Conservation (phyloP, 1,140 invertebrate species). For the Triops cancriformis region DNA sequence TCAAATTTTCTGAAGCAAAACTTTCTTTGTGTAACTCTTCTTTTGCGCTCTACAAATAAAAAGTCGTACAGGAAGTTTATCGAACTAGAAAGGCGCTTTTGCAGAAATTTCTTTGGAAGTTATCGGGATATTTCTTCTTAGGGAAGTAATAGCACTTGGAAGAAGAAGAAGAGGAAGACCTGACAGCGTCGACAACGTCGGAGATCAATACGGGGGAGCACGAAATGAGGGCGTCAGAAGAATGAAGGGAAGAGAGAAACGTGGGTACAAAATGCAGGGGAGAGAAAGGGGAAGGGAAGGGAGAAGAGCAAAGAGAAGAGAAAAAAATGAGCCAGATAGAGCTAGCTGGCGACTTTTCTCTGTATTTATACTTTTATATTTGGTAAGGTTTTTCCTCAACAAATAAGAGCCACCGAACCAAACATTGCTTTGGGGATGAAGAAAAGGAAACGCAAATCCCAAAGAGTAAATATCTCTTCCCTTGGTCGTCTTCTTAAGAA, state of each 20-base stretch:
- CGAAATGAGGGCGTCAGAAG: constrained; percentile 14
- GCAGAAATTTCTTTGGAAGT: not conserved
- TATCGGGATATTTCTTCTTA: not conserved
- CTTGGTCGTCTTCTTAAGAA: not conserved
- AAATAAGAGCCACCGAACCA: not conserved
- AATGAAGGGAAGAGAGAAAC: constrained; percentile 14
- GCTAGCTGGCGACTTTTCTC: not conserved
- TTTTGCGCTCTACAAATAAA: too few relatives aligned
- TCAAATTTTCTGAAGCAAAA: too few relatives aligned
- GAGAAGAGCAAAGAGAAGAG: not conserved
- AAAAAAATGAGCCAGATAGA: not conserved
- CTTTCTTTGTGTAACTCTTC: too few relatives aligned
- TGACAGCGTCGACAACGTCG: not conserved
- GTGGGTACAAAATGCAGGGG: constrained; percentile 2
- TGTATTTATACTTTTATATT: not conserved
- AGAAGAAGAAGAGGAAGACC: not conserved
- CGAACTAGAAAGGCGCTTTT: not conserved
- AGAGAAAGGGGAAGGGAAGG: not conserved
- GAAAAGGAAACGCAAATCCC: not conserved
- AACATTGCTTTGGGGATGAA: not conserved
- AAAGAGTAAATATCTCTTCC: constrained; percentile 1
- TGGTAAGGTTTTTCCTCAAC: not conserved
- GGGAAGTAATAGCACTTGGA: not conserved
- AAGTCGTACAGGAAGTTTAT: too few relatives aligned
- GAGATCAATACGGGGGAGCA: constrained; percentile 11